Evolutionary conservation across 35 echinoderm and acorn worm genomes (phyloP).

Genomic region (Hemicentrotus pulcherrimus): DNA sequence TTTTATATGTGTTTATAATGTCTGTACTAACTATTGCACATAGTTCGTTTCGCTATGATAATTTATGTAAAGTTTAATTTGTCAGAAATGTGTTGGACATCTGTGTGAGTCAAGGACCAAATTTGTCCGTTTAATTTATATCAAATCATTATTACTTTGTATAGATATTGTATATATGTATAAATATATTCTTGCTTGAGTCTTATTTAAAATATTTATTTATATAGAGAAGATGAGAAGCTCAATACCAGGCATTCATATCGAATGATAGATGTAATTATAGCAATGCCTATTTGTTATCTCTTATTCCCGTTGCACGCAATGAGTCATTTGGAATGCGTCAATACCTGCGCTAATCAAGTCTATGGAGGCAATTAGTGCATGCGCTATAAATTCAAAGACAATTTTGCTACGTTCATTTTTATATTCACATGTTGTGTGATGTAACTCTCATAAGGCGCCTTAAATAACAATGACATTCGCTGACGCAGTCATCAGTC

Average conservation of each 20-base stretch:
- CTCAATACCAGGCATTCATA: neutral
- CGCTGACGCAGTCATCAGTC: too few relatives aligned
- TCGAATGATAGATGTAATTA: neutral
- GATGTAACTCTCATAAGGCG: too few relatives aligned
- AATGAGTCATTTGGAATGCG: too few relatives aligned
- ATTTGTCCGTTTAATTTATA: neutral
- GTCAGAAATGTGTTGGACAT: neutral
- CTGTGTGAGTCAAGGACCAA: neutral
- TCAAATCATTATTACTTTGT: neutral
- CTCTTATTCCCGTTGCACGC: neutral
- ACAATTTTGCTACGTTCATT: too few relatives aligned
- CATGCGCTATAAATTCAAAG: too few relatives aligned
- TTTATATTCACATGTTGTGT: too few relatives aligned
- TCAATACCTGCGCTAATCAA: too few relatives aligned
- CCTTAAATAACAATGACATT: too few relatives aligned
- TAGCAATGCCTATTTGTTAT: neutral
- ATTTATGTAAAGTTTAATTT: neutral
- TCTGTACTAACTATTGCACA: conserved; percentile 11
- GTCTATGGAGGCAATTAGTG: too few relatives aligned
- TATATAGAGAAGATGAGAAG: neutral
- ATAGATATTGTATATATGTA: conserved; percentile 20
- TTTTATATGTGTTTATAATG: neutral
- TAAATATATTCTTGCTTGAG: conserved; percentile 1
- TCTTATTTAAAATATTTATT: conserved; percentile 21
- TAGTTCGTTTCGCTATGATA: neutral